Evolutionary conservation across 2,797 vertebrate species (phyloP), one percentile per base, ranked within the genome.

Genomic region (Saxicola maurus): DNA sequence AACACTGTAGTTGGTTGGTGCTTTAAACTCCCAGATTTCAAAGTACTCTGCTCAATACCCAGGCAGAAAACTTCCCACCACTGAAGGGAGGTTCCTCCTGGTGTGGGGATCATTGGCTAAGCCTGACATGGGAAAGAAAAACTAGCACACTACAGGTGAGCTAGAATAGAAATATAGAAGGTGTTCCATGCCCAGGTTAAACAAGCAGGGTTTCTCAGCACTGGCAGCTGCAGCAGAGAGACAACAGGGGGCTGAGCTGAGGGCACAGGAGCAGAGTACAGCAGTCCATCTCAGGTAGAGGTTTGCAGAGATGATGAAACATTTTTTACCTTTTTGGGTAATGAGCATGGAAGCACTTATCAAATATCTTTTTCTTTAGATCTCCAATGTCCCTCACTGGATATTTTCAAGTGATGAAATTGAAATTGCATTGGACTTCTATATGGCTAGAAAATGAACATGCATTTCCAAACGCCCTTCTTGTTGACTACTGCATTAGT

Each of bases 21-120:
- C 56, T 61, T 90, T 84, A 76, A 73, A 64, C 7, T 88, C 52
- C 15, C 43, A 73, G 37, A 79, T 76, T 92, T 73, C 64, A 56
- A 84, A 82, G 33, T 27, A 33, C 24, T 85, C 46, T 61, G 27
- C 56, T 91, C 28, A 82, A 71, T 28, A 56, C 18, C 20, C 31
- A 74, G 38, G 51, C 38, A 90, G 7, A 76, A 91, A 77, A 59
- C 13, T 71, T 82, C 17, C 46, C 59, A 60, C 13, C 7, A 7
- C 38, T 13, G 9, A 77, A 55, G 43, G 9, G 7, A 67, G 33
- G 33, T 17, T 91, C 31, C n/a, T 88, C 6, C 45, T 76, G 38
- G 9, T 57, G 17, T 45, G 43, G 40, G 1, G 2, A 71, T 45
- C 38, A 38, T 28, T 23, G 66, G 27, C 30, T 64, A 72, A 51